Base-by-base conservation (phyloP, 2,113 vertebrate genomes). In the Ophiodon elongatus region DNA sequence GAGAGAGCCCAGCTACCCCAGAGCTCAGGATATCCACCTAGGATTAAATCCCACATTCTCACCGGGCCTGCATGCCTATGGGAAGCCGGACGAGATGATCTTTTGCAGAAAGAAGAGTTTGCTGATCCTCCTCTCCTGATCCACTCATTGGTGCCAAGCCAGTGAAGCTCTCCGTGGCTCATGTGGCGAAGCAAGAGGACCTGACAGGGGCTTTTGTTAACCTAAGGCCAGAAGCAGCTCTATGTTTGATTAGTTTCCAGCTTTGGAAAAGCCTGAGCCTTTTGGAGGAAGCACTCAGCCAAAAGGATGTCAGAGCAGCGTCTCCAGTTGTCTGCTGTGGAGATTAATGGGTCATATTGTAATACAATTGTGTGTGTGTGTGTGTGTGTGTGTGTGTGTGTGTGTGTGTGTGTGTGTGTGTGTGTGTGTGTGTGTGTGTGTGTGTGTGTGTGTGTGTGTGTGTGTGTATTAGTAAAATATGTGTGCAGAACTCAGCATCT, bases 131-230 rank as follows among this genome's bases (percentile, higher is more conserved):
- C 84, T 64, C 78, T 67, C 45, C 84, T 69, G 56, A 79, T 88
- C 84, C 71, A 57, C 62, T 79, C 85, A 76, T 84, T 81, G 89
- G 90, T 95, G 92, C 90, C 88, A 83, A 90, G 90, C 79, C 89
- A 93, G 82, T 80, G 91, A 82, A 81, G 88, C 85, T 91, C 77
- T 89, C 85, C 82, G 86, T 82, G 82, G 91, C 88, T 92, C 87
- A 85, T 93, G 89, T 84, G 89, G 87, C 77, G 29, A 69, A 78
- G 85, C 79, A 31, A 73, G 79, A 85, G 85, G 89, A 93, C 92
- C 92, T 94, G 90, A 94, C 93, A 92, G 90, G 89, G 89, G 90
- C 90, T 90, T 94, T 94, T 95, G 93, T 94, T 92, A 94, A 93
- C 90, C 88, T 91, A 86, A 89, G 90, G 81, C 84, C 87, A 88